phyloP scores from a whole-genome alignment of 2,888 invertebrate genomes.

The Dyspetes luteomarginatus region DNA sequence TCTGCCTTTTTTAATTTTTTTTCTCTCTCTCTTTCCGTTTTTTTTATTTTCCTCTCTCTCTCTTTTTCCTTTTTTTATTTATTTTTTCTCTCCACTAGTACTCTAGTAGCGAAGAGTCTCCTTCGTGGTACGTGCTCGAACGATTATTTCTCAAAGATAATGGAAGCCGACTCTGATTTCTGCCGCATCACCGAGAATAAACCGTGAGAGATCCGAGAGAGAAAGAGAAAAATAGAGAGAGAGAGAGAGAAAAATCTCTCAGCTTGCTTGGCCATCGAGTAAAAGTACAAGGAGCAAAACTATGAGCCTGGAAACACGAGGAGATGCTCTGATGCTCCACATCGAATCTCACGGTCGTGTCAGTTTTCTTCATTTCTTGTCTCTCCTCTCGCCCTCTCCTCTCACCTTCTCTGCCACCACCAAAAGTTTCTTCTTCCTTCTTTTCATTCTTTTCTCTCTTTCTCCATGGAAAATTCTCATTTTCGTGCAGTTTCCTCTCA shows the following conservation, averaged over 20 bases:
- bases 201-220: constrained; percentile 60
- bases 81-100: constrained; percentile 7
- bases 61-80: constrained; percentile 9
- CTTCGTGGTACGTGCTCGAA: constrained; percentile 56
- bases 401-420: neutral
- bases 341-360: constrained; percentile 42
- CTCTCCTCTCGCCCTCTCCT: constrained; percentile 18
- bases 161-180: constrained; percentile 76
- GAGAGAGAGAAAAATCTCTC: too few species aligned
- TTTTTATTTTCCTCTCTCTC: constrained; percentile 1
- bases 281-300: neutral
- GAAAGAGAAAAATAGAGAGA: too few species aligned
- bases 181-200: constrained; percentile 76
- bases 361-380: constrained; percentile 52
- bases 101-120: constrained; percentile 39
- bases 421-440: constrained; percentile 13
- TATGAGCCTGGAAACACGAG: neutral
- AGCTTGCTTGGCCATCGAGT: neutral
- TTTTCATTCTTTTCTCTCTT: constrained; percentile 38
- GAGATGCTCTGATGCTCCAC: constrained; percentile 29
- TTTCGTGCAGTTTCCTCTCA: constrained; percentile 57
- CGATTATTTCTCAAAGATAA: constrained; percentile 75
- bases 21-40: neutral
- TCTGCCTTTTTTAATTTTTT: neutral
- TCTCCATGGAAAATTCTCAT: constrained; percentile 37